Evolutionary conservation across 2,113 vertebrate species (phyloP), one percentile per base, ranked within the genome.

Genomic region (Rutilus rutilus): DNA sequence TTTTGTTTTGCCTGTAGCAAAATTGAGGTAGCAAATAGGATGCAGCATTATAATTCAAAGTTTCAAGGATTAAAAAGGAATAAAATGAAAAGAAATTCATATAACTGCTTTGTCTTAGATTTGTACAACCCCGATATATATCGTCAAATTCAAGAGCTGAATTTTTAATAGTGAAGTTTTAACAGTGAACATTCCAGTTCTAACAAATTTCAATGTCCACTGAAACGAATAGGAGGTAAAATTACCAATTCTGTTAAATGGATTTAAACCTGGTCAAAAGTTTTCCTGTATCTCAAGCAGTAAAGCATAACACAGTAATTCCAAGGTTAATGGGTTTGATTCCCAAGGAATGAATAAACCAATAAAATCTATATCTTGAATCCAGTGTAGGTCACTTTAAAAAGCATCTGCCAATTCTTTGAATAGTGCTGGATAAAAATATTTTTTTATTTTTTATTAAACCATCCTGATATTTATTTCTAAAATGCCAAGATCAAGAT

Each of bases 331-430:
- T n/a, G 4, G 36, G 36, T 14, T 42, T 45, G 36, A 73, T 36
- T 69, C 15, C 15, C 15, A 69, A 19, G 69, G 21, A 42, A n/a
- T 73, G 21, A n/a, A 45, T 25, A n/a, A 73, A 73, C 11, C 39
- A 73, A 25, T 73, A 45, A 73, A 39, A 45, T 73, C 69, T 6
- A 73, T 73, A 73, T 45, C 39, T 42, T 67, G 12, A 67, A 67
- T 19, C 15, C 2, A 14, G 11, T 11, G 1, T 12, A 27, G 11
- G 2, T 23, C 54, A 21, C 19, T n/a, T 67, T 10, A 36, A 69
- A 69, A 69, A 67, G 7, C 6, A 33, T 62, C n/a, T 25, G 9
- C 65, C 27, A 69, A 67, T 36, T 69, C 7, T 69, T 69, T 69
- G 21, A 73, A 42, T 42, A 73, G 39, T 2, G 23, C 69, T 73